These are phyloP conservation scores for Leptopilina drosophilae DNA, from an alignment of 2,888 invertebrate genomes.

Conservation along the genomic window DNA sequence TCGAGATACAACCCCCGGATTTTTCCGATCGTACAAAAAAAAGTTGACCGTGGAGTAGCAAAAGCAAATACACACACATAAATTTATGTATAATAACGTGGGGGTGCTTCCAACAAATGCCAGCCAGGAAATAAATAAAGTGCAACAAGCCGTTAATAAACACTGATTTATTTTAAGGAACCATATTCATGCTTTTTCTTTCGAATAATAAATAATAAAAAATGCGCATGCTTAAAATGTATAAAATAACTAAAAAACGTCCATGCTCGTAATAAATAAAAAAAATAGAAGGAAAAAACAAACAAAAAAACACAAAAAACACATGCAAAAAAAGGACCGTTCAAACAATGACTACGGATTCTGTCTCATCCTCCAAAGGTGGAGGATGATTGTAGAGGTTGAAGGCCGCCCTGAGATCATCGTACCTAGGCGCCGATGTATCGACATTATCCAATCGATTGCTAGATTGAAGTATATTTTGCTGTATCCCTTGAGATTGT, in stretches of 20 bases:
- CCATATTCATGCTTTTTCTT: conserved; percentile 66
- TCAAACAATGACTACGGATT: conserved; percentile 76
- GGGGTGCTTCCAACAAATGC: conserved; percentile 50
- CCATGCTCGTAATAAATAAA: conserved; percentile 75
- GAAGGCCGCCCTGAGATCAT: conserved; percentile 76
- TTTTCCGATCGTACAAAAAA: conserved; percentile 23
- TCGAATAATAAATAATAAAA: conserved; percentile 72
- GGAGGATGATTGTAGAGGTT: conserved; percentile 72
- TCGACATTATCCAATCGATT: conserved; percentile 71
- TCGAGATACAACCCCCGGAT: conserved; percentile 14
- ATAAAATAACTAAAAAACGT: conserved; percentile 54
- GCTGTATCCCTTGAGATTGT: conserved; percentile 79
- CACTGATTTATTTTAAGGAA: conserved; percentile 74
- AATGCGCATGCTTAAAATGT: conserved; percentile 66
- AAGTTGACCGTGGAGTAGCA: conserved; percentile 54
- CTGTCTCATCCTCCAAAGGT: conserved; percentile 75
- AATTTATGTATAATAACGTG: conserved; percentile 49
- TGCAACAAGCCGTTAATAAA: conserved; percentile 74
- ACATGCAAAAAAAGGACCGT: conserved; percentile 55
- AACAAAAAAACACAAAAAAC: conserved; percentile 45
- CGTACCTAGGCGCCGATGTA: conserved; percentile 74
- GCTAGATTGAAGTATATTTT: conserved; percentile 66
- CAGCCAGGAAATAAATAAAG: conserved; percentile 72
- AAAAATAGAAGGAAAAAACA: too few relatives aligned
- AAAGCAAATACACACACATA: conserved; percentile 53